These are phyloP conservation scores for Montipora cactus DNA, from an alignment of 64 coral and sea anemone species.

Conservation along the genomic window DNA sequence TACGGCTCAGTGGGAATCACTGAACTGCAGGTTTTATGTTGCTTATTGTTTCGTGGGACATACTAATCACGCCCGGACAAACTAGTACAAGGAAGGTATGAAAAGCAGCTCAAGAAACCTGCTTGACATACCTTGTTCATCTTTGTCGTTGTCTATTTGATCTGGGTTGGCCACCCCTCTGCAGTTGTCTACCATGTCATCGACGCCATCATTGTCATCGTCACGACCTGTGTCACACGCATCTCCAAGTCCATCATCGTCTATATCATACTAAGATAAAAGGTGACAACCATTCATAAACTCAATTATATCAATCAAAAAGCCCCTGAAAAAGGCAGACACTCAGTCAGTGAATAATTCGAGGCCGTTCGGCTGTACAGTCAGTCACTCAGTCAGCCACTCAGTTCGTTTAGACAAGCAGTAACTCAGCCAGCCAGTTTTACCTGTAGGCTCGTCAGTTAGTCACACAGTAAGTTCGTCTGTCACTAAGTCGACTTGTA, in stretches of 20 bases:
- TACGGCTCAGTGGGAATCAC: no score
- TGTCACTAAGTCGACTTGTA: background rate
- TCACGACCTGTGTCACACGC: constrained; percentile 70
- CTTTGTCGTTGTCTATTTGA: constrained; percentile 72
- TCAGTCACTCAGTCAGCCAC: background rate
- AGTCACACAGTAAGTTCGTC: background rate
- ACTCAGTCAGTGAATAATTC: no score
- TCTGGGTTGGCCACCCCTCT: constrained; percentile 59
- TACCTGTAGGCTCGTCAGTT: background rate
- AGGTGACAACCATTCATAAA: background rate
- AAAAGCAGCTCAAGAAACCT: background rate
- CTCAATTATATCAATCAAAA: no score
- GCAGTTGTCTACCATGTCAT: constrained; percentile 81
- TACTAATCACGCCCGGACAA: no score
- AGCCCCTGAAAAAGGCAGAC: no score
- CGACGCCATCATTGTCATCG: constrained; percentile 73
- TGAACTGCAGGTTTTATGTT: no score
- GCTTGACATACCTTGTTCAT: constrained; percentile 62
- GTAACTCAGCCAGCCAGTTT: background rate
- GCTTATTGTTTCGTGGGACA: no score
- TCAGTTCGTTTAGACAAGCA: background rate
- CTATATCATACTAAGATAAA: constrained; percentile 57
- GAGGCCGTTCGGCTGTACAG: no score
- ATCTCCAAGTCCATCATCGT: constrained; percentile 67
- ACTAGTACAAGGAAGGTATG: no score